Evolutionary conservation across 2,888 invertebrate species (phyloP).

Genomic region (Isoperla grammatica): DNA sequence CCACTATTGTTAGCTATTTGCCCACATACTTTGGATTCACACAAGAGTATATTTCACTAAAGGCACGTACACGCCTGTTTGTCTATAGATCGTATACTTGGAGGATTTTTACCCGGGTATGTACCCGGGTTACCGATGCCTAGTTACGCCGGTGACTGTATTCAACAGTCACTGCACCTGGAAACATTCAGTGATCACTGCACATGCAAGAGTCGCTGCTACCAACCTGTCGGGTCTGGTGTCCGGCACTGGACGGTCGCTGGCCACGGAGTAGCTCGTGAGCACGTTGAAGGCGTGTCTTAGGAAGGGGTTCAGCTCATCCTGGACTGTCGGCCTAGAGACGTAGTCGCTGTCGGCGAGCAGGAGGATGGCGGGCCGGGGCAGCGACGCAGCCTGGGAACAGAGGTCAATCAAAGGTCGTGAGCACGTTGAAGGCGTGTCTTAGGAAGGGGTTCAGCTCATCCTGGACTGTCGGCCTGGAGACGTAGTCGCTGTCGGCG

Average conservation of each 20-base stretch:
- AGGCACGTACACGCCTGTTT: too few relatives aligned
- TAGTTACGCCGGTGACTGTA: too few relatives aligned
- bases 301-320: conserved; percentile 18
- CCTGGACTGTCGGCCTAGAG: background rate
- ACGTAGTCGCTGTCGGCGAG: conserved; percentile 13
- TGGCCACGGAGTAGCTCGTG: conserved; percentile 37
- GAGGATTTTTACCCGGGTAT: too few relatives aligned
- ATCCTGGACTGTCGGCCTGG: background rate
- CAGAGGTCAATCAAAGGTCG: too few relatives aligned
- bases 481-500: conserved; percentile 12
- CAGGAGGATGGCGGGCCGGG: background rate
- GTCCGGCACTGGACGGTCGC: conserved; percentile 37
- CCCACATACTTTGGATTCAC: too few relatives aligned
- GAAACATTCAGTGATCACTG: too few relatives aligned
- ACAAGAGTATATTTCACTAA: too few relatives aligned
- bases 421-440: conserved; percentile 29
- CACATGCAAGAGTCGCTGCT: too few relatives aligned
- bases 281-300: conserved; percentile 30
- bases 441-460: conserved; percentile 20
- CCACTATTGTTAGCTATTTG: too few relatives aligned
- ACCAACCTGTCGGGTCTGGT: conserved; percentile 39
- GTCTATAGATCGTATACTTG: too few relatives aligned
- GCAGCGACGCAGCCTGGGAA: too few relatives aligned
- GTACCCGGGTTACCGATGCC: too few relatives aligned
- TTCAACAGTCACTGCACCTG: conserved; percentile 23